Evolutionary conservation across 1,140 invertebrate species (phyloP).

Genomic region (Goniozus legneri): DNA sequence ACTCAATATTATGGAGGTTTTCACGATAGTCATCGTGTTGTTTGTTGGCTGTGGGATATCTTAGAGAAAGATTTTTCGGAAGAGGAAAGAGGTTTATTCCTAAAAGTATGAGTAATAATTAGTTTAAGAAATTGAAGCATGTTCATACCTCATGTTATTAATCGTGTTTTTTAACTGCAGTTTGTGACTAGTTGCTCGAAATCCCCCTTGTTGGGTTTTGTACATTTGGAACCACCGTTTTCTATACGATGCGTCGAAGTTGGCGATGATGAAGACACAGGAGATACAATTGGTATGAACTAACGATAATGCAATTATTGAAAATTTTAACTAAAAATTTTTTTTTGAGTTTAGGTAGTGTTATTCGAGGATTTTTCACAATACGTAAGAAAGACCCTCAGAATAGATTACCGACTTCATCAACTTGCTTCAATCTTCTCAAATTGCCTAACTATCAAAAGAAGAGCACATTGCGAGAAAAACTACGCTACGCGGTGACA

Average conservation of each 20-base stretch:
- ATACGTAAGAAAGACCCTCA: conserved; percentile 94
- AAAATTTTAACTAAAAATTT: conserved; percentile 4
- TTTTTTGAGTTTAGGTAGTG: conserved; percentile 65
- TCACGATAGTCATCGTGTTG: conserved; percentile 95
- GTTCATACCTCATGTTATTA: too few relatives aligned
- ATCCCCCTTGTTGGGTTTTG: conserved; percentile 94
- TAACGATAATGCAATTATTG: background rate
- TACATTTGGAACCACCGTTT: conserved; percentile 96
- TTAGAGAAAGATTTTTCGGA: conserved; percentile 92
- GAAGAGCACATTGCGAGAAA: conserved; percentile 90
- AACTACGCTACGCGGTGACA: conserved; percentile 94
- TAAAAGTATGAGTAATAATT: conserved; percentile 67
- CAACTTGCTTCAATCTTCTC: conserved; percentile 98
- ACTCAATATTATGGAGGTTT: conserved; percentile 99
- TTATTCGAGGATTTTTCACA: conserved; percentile 96
- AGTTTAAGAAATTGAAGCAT: background rate
- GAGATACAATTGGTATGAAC: conserved; percentile 81
- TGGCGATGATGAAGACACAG: conserved; percentile 96
- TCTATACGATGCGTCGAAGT: conserved; percentile 99
- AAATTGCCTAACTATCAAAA: conserved; percentile 99
- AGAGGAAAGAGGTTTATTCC: conserved; percentile 87
- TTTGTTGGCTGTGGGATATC: conserved; percentile 99
- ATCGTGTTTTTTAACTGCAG: conserved; percentile 55
- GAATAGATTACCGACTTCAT: conserved; percentile 94
- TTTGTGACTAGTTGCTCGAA: conserved; percentile 99